phyloP scores from a whole-genome alignment of 2,797 vertebrate genomes.

The Moxostoma hubbsi region DNA sequence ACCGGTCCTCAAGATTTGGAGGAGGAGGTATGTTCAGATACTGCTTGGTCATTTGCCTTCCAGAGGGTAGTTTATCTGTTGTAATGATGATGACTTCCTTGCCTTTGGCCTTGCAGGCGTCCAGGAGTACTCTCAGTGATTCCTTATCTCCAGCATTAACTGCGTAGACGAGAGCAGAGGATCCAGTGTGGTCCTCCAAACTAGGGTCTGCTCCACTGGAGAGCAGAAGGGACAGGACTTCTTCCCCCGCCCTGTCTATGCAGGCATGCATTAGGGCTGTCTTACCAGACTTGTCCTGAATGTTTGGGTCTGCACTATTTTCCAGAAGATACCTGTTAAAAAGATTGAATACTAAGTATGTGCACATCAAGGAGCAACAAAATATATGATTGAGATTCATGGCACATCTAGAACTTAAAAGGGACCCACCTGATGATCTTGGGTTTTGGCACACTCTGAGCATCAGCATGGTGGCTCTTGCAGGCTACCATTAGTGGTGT shows the following conservation, averaged over 20 bases:
- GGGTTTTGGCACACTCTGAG: slow-evolving; percentile 81
- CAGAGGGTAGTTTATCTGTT: slow-evolving; percentile 79
- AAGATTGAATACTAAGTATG: neutral
- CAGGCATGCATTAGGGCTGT: slow-evolving; percentile 86
- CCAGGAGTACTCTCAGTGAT: slow-evolving; percentile 77
- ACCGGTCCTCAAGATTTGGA: slow-evolving; percentile 73
- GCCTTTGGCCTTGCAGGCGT: slow-evolving; percentile 80
- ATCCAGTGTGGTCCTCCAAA: slow-evolving; percentile 80
- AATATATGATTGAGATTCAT: neutral
- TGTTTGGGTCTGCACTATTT: slow-evolving; percentile 83
- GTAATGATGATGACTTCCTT: slow-evolving; percentile 95
- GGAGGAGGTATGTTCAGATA: slow-evolving; percentile 85
- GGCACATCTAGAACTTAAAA: neutral
- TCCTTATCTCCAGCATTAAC: slow-evolving; percentile 82
- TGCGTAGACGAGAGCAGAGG: slow-evolving; percentile 83
- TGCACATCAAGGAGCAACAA: neutral
- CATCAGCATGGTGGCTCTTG: slow-evolving; percentile 78
- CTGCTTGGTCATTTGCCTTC: slow-evolving; percentile 85
- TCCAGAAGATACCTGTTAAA: slow-evolving; percentile 74
- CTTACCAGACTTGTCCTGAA: slow-evolving; percentile 85
- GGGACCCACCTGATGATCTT: slow-evolving; percentile 81
- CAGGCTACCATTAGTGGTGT: slow-evolving; percentile 86
- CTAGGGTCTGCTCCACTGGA: slow-evolving; percentile 81
- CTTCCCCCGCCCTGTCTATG: slow-evolving; percentile 76
- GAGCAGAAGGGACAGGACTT: slow-evolving; percentile 81